Conservation (phyloP, 2,888 invertebrate species). For the Metalampra italica region DNA sequence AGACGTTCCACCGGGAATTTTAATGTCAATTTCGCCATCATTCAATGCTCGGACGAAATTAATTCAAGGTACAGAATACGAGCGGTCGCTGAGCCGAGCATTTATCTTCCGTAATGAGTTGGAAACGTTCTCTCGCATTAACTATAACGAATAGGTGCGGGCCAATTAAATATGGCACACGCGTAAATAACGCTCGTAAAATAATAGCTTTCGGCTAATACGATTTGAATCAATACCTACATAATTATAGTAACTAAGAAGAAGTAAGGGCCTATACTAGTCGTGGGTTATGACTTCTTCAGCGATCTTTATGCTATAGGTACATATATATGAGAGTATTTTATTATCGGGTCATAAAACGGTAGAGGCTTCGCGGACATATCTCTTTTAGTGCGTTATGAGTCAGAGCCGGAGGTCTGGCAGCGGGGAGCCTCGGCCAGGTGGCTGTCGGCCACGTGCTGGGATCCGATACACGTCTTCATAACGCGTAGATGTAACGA, state of each 20-base stretch:
- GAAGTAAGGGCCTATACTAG: neutral
- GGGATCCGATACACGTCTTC: slow-evolving; percentile 37
- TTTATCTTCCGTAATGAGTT: slow-evolving; percentile 69
- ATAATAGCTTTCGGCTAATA: slow-evolving; percentile 49
- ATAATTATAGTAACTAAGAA: too few species aligned
- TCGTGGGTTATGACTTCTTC: neutral
- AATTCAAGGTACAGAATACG: slow-evolving; percentile 56
- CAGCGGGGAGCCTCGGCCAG: slow-evolving; percentile 51
- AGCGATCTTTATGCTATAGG: neutral
- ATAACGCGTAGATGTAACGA: slow-evolving; percentile 37
- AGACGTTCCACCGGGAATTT: slow-evolving; percentile 71
- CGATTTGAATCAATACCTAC: slow-evolving; percentile 22
- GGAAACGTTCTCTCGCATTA: slow-evolving; percentile 57
- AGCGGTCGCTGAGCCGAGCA: slow-evolving; percentile 40
- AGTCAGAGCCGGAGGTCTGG: slow-evolving; percentile 31
- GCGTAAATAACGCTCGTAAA: slow-evolving; percentile 57
- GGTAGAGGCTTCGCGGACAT: slow-evolving; percentile 31
- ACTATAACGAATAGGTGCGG: slow-evolving; percentile 57
- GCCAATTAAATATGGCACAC: slow-evolving; percentile 64
- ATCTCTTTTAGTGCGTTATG: slow-evolving; percentile 27
- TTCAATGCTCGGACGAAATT: slow-evolving; percentile 71
- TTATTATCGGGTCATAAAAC: slow-evolving; percentile 29
- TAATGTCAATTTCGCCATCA: slow-evolving; percentile 76
- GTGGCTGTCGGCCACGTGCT: slow-evolving; percentile 54
- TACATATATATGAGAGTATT: slow-evolving; percentile 13